Evolutionary conservation across 2,113 vertebrate genomes (phyloP).

Genomic region (Lamprologus ornatipinnis): DNA sequence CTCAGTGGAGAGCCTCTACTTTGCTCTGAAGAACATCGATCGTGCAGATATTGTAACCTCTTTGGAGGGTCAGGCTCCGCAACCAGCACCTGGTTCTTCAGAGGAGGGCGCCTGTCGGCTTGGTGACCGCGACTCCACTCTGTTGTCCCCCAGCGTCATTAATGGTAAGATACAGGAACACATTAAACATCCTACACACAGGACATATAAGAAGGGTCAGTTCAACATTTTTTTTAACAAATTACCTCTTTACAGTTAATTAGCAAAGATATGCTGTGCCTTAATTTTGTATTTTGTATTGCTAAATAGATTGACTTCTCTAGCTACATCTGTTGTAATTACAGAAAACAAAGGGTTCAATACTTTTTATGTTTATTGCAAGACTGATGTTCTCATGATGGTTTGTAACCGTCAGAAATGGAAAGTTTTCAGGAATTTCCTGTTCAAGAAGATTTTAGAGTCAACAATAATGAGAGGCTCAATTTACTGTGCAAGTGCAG

Average conservation of each 20-base stretch:
- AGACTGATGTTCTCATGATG: not conserved
- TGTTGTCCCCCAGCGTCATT: constrained; percentile 83
- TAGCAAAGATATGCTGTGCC: not conserved
- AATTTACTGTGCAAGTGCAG: not conserved
- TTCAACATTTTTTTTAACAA: not conserved
- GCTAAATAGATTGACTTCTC: not conserved
- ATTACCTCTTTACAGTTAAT: not conserved
- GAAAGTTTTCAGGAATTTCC: not conserved
- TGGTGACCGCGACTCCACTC: constrained; percentile 74
- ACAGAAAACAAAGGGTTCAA: not conserved
- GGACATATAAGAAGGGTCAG: not conserved
- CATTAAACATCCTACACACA: not conserved
- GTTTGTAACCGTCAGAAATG: not conserved
- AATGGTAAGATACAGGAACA: constrained; percentile 81
- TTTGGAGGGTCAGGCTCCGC: constrained; percentile 76
- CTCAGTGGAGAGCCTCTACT: constrained; percentile 84
- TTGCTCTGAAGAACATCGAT: constrained; percentile 84
- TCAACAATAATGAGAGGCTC: not conserved
- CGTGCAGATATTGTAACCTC: constrained; percentile 84
- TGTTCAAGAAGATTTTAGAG: not conserved
- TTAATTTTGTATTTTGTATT: not conserved
- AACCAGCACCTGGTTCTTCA: constrained; percentile 61
- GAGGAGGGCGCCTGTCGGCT: constrained; percentile 76
- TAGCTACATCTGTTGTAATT: not conserved
- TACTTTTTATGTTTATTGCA: not conserved